These are phyloP conservation scores for Podocnemis expansa DNA, from an alignment of 2,113 vertebrate species.

Conservation along the genomic window DNA sequence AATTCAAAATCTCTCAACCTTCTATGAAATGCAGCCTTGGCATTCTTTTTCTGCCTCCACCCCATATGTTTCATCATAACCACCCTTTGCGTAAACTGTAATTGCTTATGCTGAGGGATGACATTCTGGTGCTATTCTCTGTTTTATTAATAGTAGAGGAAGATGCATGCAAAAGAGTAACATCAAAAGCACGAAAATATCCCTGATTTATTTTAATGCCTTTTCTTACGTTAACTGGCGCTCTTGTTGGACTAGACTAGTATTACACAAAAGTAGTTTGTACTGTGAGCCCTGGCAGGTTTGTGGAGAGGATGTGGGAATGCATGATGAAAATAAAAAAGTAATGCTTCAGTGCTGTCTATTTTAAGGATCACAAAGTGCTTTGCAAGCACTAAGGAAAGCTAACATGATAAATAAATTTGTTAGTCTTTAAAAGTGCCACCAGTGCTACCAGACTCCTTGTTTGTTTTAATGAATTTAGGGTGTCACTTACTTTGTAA, in stretches of 20 bases:
- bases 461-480: background rate
- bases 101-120: background rate
- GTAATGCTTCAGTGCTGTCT: background rate
- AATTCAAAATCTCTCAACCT: background rate
- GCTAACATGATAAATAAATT: no score
- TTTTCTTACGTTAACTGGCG: background rate
- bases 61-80: background rate
- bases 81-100: background rate
- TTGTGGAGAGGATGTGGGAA: conserved; percentile 22
- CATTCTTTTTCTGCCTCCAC: background rate
- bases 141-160: background rate
- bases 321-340: background rate
- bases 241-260: background rate
- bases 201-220: background rate
- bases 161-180: background rate
- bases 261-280: background rate
- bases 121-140: background rate
- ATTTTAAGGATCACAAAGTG: background rate
- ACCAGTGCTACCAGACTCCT: no score
- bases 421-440: no score
- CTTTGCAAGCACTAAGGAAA: background rate
- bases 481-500: background rate
- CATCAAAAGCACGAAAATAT: background rate
- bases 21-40: background rate
- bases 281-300: background rate